Conservation (phyloP, 2,113 vertebrate species). For the Gracilinanus agilis region DNA sequence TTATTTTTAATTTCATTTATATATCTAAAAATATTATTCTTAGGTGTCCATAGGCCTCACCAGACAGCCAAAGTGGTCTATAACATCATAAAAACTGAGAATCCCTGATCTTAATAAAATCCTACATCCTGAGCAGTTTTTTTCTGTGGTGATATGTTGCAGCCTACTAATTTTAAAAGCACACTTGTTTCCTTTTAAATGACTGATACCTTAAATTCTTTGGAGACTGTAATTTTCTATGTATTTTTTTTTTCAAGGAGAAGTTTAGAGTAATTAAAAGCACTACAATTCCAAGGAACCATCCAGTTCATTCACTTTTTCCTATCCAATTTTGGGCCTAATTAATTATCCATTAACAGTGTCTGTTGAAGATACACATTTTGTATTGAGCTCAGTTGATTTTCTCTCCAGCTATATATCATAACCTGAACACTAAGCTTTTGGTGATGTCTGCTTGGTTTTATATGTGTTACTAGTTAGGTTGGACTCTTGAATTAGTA, state of each 20-base stretch:
- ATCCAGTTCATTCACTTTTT: neutral
- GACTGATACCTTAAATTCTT: neutral
- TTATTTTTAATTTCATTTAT: neutral
- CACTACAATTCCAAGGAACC: neutral
- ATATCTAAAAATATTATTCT: neutral
- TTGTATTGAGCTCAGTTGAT: neutral
- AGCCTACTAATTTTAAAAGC: neutral
- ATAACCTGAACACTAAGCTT: neutral
- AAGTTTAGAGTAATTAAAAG: neutral
- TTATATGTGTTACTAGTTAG: neutral
- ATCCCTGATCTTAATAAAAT: neutral
- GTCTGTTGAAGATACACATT: neutral
- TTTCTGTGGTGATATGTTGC: neutral
- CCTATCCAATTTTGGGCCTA: neutral
- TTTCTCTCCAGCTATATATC: neutral
- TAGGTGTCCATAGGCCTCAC: neutral
- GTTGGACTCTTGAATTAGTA: neutral
- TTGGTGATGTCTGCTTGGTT: neutral
- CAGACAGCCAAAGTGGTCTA: neutral
- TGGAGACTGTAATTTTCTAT: neutral
- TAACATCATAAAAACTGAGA: neutral
- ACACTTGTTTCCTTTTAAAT: neutral
- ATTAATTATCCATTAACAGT: neutral
- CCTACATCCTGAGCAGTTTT: too few species aligned
- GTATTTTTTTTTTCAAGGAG: neutral